Conservation (phyloP, 2,888 invertebrate species). For the Lacanobia wlatinum region DNA sequence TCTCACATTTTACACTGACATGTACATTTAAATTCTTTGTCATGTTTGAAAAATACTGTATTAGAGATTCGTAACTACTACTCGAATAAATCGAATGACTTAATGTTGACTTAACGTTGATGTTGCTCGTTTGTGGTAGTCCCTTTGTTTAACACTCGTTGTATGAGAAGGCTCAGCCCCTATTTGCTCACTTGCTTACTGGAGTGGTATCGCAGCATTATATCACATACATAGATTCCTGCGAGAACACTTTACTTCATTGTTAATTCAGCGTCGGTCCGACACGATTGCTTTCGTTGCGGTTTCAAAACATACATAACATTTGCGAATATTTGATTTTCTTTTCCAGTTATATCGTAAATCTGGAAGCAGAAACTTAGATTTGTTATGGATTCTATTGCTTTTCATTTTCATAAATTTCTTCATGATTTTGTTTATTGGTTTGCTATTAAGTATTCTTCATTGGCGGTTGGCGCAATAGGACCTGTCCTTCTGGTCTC, state of each 20-base stretch:
- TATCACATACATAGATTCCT: constrained; percentile 21
- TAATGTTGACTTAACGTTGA: neutral
- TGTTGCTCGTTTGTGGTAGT: neutral
- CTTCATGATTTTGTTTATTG: neutral
- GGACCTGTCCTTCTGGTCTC: neutral
- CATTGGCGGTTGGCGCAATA: constrained; percentile 1
- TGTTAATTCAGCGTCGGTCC: constrained; percentile 35
- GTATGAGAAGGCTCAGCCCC: neutral
- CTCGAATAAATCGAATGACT: neutral
- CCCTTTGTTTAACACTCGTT: constrained; percentile 5
- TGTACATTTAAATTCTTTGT: neutral
- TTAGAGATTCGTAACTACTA: neutral
- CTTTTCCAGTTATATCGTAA: constrained; percentile 30
- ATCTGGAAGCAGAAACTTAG: neutral
- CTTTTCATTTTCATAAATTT: constrained; percentile 10
- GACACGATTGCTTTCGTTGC: constrained; percentile 26
- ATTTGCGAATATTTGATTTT: constrained; percentile 31
- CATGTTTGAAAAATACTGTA: neutral
- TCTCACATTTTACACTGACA: neutral
- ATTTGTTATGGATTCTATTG: constrained; percentile 13
- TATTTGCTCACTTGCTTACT: constrained; percentile 1
- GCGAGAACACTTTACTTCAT: constrained; percentile 43
- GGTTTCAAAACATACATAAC: constrained; percentile 32
- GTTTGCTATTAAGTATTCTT: neutral
- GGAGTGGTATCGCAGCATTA: constrained; percentile 27